These are phyloP conservation scores for Nansenia antarctica DNA, from an alignment of 2,113 vertebrate species.

Conservation along the genomic window DNA sequence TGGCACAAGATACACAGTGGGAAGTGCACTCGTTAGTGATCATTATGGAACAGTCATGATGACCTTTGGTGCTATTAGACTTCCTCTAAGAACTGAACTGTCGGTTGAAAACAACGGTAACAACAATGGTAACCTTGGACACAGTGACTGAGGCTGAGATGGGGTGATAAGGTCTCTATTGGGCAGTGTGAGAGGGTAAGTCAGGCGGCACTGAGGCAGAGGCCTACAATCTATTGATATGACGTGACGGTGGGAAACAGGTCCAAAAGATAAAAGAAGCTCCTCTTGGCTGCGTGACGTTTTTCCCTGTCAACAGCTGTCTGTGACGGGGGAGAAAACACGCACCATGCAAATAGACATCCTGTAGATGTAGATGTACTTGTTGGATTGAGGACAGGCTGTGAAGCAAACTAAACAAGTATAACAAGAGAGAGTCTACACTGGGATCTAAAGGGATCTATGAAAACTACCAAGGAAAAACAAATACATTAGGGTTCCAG, in stretches of 20 bases:
- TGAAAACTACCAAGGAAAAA: too few species aligned
- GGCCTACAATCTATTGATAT: constrained; percentile 1
- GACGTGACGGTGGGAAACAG: constrained; percentile 12
- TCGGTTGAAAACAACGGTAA: constrained; percentile 20
- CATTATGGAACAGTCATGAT: constrained; percentile 1
- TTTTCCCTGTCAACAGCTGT: neutral
- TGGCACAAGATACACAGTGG: neutral
- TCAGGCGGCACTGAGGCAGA: constrained; percentile 13
- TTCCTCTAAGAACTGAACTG: constrained; percentile 29
- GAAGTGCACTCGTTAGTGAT: neutral
- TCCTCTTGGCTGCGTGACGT: constrained; percentile 16
- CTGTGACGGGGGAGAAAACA: constrained; percentile 23
- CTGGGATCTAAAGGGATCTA: too few species aligned
- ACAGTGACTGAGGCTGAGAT: constrained; percentile 6
- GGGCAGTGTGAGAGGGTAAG: neutral
- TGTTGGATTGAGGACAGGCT: constrained; percentile 19
- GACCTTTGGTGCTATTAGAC: constrained; percentile 1
- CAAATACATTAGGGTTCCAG: too few species aligned
- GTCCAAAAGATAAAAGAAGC: constrained; percentile 20
- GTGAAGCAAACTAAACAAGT: constrained; percentile 18
- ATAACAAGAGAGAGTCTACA: too few species aligned
- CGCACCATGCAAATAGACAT: constrained; percentile 43
- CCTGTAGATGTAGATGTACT: neutral
- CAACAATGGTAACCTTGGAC: constrained; percentile 7
- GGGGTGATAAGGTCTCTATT: constrained; percentile 19